Conservation (phyloP, 2,888 invertebrate genomes). For the Plebejus melissa region DNA sequence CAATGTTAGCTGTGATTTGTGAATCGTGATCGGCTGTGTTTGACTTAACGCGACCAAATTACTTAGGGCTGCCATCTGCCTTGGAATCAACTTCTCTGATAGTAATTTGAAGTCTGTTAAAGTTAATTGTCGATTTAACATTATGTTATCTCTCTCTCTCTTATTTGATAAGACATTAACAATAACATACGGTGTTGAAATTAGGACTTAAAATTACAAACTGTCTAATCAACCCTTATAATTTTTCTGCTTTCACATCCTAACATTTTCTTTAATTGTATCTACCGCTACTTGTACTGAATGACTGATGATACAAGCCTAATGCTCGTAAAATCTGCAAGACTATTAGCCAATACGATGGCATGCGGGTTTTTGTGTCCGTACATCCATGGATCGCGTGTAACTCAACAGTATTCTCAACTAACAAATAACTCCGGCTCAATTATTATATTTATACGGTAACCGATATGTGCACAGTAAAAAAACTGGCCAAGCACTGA, state of each 20-base stretch:
- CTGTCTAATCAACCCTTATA: too few species aligned
- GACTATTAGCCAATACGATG: constrained; percentile 1
- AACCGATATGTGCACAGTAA: constrained; percentile 4
- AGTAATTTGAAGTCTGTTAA: too few species aligned
- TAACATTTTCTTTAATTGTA: background rate
- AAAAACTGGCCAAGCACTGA: background rate
- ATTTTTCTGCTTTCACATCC: background rate
- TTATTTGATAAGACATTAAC: too few species aligned
- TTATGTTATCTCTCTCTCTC: too few species aligned
- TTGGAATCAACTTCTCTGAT: too few species aligned
- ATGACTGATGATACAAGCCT: background rate
- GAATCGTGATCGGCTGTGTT: too few species aligned
- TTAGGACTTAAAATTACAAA: too few species aligned
- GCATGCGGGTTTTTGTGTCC: constrained; percentile 2
- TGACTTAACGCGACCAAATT: too few species aligned
- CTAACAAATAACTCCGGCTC: constrained; percentile 2
- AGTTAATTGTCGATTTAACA: too few species aligned
- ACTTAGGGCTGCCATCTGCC: too few species aligned
- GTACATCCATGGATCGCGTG: background rate
- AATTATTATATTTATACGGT: constrained; percentile 18
- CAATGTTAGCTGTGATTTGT: too few species aligned
- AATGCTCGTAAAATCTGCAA: constrained; percentile 3
- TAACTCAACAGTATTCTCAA: background rate
- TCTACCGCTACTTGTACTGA: background rate
- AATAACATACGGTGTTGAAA: too few species aligned